Evolutionary conservation across 2,113 vertebrate genomes (phyloP).

Genomic region (Canis aureus): DNA sequence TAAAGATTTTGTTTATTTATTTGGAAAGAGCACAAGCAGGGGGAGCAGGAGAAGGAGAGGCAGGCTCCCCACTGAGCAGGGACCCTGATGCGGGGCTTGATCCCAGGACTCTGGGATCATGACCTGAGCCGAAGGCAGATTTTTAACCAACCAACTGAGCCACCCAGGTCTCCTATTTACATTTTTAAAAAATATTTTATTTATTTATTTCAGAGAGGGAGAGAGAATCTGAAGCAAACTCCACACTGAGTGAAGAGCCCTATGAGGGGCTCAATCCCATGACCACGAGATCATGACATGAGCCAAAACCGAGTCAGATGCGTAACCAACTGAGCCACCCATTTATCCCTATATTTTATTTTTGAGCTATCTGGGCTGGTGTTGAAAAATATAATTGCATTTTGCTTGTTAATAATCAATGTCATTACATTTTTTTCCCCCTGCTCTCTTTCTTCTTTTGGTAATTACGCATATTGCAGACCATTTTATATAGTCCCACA

Average conservation of each 20-base stretch:
- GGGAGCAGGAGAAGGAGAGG: too few relatives aligned
- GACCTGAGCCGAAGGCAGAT: too few relatives aligned
- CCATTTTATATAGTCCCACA: not conserved
- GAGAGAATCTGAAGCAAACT: not conserved
- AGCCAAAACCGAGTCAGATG: not conserved
- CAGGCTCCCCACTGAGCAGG: too few relatives aligned
- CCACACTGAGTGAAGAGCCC: not conserved
- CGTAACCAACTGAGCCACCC: not conserved
- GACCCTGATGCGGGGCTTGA: too few relatives aligned
- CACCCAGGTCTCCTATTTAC: not conserved
- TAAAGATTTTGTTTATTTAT: not conserved
- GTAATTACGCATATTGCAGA: not conserved
- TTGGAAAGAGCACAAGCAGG: not conserved
- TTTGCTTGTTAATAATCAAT: not conserved
- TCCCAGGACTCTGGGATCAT: too few relatives aligned
- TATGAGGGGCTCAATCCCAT: not conserved
- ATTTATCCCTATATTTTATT: not conserved
- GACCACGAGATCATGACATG: not conserved
- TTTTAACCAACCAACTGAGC: too few relatives aligned
- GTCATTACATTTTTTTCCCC: not conserved
- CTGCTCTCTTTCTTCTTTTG: not conserved
- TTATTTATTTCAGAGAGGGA: not conserved
- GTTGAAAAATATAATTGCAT: not conserved
- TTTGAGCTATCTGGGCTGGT: not conserved
- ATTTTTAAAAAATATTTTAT: not conserved